Conservation (phyloP, 1,140 invertebrate species). For the Scaptomyza pallida region DNA sequence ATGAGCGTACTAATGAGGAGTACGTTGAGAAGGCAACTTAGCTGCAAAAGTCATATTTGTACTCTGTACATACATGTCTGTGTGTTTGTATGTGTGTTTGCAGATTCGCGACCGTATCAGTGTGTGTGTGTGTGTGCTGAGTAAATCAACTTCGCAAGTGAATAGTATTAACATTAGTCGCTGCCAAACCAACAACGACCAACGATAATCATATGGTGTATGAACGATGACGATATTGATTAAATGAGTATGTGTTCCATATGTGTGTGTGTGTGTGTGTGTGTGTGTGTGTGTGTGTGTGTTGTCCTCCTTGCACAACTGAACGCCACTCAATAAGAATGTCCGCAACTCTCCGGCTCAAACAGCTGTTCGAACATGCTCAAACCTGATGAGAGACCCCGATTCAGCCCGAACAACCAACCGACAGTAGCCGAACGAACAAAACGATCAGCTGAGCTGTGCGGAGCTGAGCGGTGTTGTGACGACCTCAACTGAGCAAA, state of each 20-base stretch:
- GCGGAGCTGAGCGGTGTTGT: slow-evolving; percentile 8
- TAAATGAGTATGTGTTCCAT: too few species aligned
- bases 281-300: too few species aligned
- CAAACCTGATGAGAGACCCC: slow-evolving; percentile 6
- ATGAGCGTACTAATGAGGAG: slow-evolving; percentile 77
- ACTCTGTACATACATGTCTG: not conserved
- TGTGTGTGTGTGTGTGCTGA: slow-evolving; percentile 13
- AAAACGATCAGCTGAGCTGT: slow-evolving; percentile 29
- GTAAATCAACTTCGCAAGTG: not conserved
- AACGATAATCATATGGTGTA: not conserved
- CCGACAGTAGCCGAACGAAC: slow-evolving; percentile 13
- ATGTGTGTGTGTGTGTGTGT: too few species aligned
- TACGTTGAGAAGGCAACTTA: slow-evolving; percentile 32
- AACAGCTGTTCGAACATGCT: slow-evolving; percentile 31
- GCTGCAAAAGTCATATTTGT: slow-evolving; percentile 14
- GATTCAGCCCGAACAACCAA: slow-evolving; percentile 13
- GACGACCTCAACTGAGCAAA: too few species aligned
- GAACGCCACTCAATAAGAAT: too few species aligned
- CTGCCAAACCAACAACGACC: not conserved
- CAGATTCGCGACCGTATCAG: slow-evolving; percentile 9
- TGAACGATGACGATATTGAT: not conserved
- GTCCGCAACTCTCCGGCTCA: not conserved
- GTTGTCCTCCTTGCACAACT: too few species aligned
- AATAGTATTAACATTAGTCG: not conserved
- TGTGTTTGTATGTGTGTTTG: not conserved